Base-by-base conservation (phyloP, 1,140 invertebrate species). In the Drosophila dunni region DNA sequence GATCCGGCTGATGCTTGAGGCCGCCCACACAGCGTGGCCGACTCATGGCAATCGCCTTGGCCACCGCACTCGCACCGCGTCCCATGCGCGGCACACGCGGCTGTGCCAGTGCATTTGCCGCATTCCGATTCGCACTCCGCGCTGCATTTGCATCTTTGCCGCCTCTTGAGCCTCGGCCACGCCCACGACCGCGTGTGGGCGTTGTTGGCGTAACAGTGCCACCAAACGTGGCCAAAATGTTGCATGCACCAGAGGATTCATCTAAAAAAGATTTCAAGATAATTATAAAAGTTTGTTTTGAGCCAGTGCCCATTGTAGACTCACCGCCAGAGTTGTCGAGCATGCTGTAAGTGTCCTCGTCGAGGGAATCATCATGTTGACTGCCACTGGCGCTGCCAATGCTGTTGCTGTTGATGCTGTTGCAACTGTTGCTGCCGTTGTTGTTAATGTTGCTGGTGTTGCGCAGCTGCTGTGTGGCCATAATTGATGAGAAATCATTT, bases 401-500 rank as follows among this genome's bases (percentile, higher is more conserved):
- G 44, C 66, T 58, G 7, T 53, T 72, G 10, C 38, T 57, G 40
- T 20, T 75, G 44, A 61, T 86, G 38, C 13, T 64, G 44, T 44
- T 44, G 34, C 24, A 13, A 13, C 20, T 53, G 2, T 20, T 45
- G 11, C 11, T 40, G 29, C n/a, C 40, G 11, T 13, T 45, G 36
- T 13, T 66, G 38, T 13, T 45, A 29, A n/a, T 66, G 38, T 17
- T 65, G 13, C 13, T 66, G 63, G 33, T 66, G 69, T 58, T 67
- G 63, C 82, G 86, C 57, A 91, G 58, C 51, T 91, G 90, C 46
- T 91, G 90, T 3, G 86, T 85, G 53, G 81, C 84, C 68, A 91
- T 83, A 11, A 91, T 79, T 2, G 91, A 91, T 46, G 91, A 91
- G 48, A 91, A 91, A 51, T 92, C 91, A 51, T 91, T 90, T 11